A percentile compares a stretch with the other conserved stretches of the same genome.
These are phyloP conservation scores for Itoplectis maculator DNA, from an alignment of 2,888 invertebrate species.

Conservation along the genomic window DNA sequence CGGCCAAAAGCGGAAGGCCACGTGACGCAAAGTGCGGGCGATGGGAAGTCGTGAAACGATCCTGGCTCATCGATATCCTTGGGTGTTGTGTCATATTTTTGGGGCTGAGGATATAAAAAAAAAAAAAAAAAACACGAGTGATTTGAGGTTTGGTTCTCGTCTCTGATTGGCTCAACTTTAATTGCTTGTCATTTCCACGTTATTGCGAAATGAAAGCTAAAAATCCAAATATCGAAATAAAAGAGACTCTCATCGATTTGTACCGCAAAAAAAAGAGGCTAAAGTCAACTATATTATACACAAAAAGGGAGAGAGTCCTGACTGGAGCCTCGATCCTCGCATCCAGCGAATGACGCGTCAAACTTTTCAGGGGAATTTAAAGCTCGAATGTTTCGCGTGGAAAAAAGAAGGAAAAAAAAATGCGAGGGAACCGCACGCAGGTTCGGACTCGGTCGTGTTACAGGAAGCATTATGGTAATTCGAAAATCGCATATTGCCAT, in stretches of 20 bases:
- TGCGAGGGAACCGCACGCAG: slow-evolving; percentile 41
- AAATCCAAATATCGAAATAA: no score
- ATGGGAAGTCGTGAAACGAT: slow-evolving; percentile 40
- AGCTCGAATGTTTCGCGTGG: slow-evolving; percentile 45
- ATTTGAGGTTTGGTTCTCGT: background rate
- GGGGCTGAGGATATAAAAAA: background rate
- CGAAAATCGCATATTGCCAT: slow-evolving; percentile 74
- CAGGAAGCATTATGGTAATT: slow-evolving; percentile 78
- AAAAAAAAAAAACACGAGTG: background rate
- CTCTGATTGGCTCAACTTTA: no score
- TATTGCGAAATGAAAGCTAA: no score
- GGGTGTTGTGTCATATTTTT: slow-evolving; percentile 12
- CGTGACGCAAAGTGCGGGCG: background rate
- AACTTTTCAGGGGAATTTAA: slow-evolving; percentile 58
- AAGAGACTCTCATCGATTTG: no score
- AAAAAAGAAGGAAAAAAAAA: slow-evolving; percentile 38
- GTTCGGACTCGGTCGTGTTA: slow-evolving; percentile 52
- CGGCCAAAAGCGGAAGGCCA: slow-evolving; percentile 67
- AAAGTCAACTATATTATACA: background rate
- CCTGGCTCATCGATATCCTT: background rate
- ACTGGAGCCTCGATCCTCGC: background rate
- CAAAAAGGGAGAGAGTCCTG: background rate
- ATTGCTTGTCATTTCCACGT: no score
- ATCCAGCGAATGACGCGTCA: slow-evolving; percentile 56
- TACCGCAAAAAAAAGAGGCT: background rate